These are phyloP conservation scores for Ophioninae sp. DNA, from an alignment of 2,888 invertebrate species.

Conservation along the genomic window DNA sequence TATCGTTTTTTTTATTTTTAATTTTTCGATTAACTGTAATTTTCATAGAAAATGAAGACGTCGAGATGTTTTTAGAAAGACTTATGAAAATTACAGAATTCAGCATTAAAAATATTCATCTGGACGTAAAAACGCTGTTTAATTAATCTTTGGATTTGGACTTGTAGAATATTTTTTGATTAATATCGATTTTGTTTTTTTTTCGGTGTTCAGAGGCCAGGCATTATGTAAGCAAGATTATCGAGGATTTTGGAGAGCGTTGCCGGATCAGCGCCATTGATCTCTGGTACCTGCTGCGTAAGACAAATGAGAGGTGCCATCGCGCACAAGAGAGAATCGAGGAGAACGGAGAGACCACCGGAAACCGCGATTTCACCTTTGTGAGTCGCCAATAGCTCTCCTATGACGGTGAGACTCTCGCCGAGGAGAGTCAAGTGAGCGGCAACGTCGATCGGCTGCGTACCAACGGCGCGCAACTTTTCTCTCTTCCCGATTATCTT, in stretches of 20 bases:
- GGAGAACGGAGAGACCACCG: constrained; percentile 94
- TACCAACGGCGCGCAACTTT: constrained; percentile 82
- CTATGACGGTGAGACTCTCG: constrained; percentile 96
- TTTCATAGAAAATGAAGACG: not conserved
- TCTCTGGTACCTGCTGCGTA: constrained; percentile 90
- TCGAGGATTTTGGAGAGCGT: constrained; percentile 88
- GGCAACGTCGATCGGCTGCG: constrained; percentile 93
- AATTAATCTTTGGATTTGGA: not conserved
- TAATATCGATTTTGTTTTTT: not conserved
- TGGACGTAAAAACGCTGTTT: not conserved
- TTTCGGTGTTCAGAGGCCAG: constrained; percentile 74
- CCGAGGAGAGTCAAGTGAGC: constrained; percentile 95
- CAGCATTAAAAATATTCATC: too few relatives aligned
- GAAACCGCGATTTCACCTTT: constrained; percentile 98
- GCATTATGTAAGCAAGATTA: constrained; percentile 95
- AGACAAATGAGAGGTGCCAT: constrained; percentile 94
- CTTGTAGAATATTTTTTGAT: not conserved
- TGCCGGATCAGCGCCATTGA: constrained; percentile 80
- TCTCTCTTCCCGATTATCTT: not conserved
- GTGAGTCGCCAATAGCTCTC: constrained; percentile 95
- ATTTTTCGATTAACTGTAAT: not conserved
- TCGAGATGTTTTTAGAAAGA: not conserved
- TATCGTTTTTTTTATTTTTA: too few relatives aligned
- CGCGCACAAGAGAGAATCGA: constrained; percentile 96
- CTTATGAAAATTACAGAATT: not conserved